A percentile compares a stretch with the other conserved stretches of the same genome.
Evolutionary conservation across 2,113 vertebrate species (phyloP).

Genomic region (Carassius carassius): DNA sequence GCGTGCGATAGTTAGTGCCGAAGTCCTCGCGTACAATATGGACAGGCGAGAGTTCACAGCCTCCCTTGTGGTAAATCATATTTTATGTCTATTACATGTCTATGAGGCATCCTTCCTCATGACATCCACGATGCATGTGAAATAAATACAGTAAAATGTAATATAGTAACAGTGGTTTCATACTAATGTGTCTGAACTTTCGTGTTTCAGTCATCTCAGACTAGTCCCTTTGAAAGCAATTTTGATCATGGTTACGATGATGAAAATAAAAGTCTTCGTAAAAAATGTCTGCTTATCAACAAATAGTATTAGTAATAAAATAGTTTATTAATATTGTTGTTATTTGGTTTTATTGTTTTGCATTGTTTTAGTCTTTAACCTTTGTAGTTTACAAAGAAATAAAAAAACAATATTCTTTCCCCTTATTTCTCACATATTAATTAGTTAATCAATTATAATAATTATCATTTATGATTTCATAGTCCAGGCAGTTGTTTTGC

Average conservation of each 20-base stretch:
- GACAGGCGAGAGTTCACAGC: conserved; percentile 71
- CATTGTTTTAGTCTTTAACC: no score
- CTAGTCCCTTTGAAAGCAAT: not conserved
- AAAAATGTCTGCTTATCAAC: not conserved
- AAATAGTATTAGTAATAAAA: no score
- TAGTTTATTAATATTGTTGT: no score
- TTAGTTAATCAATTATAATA: no score
- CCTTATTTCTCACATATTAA: no score
- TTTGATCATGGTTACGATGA: not conserved
- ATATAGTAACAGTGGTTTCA: not conserved
- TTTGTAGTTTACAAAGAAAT: no score
- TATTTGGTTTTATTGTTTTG: no score
- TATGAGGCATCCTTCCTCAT: not conserved
- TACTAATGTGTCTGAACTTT: not conserved
- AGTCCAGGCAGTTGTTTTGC: no score
- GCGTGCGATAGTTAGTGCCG: conserved; percentile 55
- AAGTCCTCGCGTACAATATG: conserved; percentile 62
- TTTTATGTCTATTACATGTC: conserved; percentile 9
- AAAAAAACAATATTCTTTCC: no score
- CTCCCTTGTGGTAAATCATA: conserved; percentile 74
- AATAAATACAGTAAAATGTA: not conserved
- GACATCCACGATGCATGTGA: not conserved
- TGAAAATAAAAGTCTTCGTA: not conserved
- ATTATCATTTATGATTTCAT: no score
- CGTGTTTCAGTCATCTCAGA: not conserved